These are phyloP conservation scores for Echinops telfairi DNA, from an alignment of 2,113 vertebrate genomes.

Conservation along the genomic window DNA sequence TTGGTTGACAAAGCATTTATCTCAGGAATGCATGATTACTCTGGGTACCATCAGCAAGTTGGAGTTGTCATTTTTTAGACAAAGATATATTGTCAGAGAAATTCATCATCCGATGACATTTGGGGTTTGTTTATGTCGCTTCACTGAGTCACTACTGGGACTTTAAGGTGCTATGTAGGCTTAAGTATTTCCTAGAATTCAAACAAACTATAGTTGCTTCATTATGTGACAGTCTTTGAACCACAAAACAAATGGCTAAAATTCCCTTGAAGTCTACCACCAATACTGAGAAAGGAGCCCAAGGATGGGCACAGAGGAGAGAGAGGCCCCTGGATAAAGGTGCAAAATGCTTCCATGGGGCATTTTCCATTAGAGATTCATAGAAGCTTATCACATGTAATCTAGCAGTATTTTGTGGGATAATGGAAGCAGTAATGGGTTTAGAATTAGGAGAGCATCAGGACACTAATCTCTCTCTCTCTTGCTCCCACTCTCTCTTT, in stretches of 20 bases:
- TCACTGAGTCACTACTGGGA: background rate
- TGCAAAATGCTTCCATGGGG: background rate
- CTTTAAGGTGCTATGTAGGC: background rate
- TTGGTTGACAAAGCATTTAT: slow-evolving; percentile 53
- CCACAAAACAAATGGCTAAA: slow-evolving; percentile 13
- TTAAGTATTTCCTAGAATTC: slow-evolving; percentile 61
- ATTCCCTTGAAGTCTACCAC: slow-evolving; percentile 5
- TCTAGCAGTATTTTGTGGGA: background rate
- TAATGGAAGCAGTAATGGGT: background rate
- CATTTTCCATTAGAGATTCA: slow-evolving; percentile 11
- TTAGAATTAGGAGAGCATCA: background rate
- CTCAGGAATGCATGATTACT: slow-evolving; percentile 42
- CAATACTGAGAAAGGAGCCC: background rate
- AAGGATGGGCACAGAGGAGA: background rate
- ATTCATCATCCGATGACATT: slow-evolving; percentile 17
- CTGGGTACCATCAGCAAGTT: slow-evolving; percentile 34
- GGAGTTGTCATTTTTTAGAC: slow-evolving; percentile 49
- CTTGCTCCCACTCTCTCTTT: no score
- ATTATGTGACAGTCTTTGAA: background rate
- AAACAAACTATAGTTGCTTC: background rate
- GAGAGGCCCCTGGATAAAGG: background rate
- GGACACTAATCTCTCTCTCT: background rate
- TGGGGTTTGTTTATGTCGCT: slow-evolving; percentile 43
- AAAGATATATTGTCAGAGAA: slow-evolving; percentile 55
- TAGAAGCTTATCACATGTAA: background rate